Evolutionary conservation across 2,797 vertebrate species (phyloP), one percentile per base, ranked within the genome.

Genomic region (Sandelia bainsii): DNA sequence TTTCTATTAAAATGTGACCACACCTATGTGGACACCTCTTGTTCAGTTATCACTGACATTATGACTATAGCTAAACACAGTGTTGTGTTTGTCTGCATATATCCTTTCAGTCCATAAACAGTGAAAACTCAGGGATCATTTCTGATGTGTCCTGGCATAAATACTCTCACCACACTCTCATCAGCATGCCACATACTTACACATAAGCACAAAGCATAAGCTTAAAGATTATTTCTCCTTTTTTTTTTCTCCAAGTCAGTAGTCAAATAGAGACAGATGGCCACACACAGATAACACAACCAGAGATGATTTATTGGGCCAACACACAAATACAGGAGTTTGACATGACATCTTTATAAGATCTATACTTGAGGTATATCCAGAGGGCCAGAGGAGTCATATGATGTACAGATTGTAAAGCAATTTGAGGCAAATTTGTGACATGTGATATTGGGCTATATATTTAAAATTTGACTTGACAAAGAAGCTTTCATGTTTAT

Each of bases 401-500:
- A 16, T 42, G 40, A 14, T 42, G 40, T 42, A 42, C 13, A 42
- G 40, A 42, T 42, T 42, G 5, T 42, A 17, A 42, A 42, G 40
- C 13, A 6, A 14, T 17, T 45, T 19, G 42, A 45, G 40, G 14
- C 40, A 42, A 6, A 42, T 45, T 45, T 19, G 7, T 45, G 42
- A 45, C 6, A 7, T 19, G 17, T 45, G 17, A 19, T 17, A 44
- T 17, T 7, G 6, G 13, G 5, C 17, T 6, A 17, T 44, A 44
- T 6, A 19, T 19, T 17, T 44, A 44, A 44, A 44, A 44, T 42
- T 16, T 42, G 14, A 42, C 13, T 17, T 17, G 40, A 17, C 40
- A 42, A 45, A 25, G 22, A 45, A 25, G 25, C 44, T 53, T n/a
- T 67, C 59, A 9, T 58, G 79, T 68, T 83, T 77, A 69, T 72